Base-by-base conservation (phyloP, 2,888 invertebrate genomes). In the Orthosia gothica region DNA sequence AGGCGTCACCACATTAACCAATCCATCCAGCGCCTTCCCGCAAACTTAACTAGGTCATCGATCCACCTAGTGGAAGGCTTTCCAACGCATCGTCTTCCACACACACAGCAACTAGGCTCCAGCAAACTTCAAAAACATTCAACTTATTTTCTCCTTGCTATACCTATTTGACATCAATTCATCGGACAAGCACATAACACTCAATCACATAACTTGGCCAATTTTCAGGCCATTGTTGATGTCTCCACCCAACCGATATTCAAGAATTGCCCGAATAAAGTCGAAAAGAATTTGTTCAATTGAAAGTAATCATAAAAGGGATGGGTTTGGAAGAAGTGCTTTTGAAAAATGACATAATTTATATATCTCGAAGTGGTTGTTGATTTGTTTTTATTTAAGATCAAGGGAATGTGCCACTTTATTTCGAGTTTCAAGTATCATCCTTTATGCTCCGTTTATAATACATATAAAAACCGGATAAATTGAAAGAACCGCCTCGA, bases 121-220 rank as follows among this genome's bases (percentile, higher is more conserved):
- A 40, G 40, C 7, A 45, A 67, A 23, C 9, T 26, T 59, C 4
- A 4, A 9, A 26, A 20, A 65, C 9, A 0, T 15, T 13, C 16
- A 55, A 20, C 1, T 49, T 11, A 16, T 11, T 15, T 52, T 47
- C 26, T 26, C n/a, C 18, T 18, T 66, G 3, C 11, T 18, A 15
- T 40, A 11, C 23, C 20, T 57, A 7, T 45, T 67, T 40, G 1
- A 23, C 18, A 49, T 49, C 20, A 20, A 61, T 47, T 54, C 1
- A 23, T 47, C 12, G 3, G 20, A 20, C 2, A 12, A 1, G 15
- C 45, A 74, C n/a, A n/a, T n/a, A n/a, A n/a, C n/a, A n/a, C n/a
- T n/a, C n/a, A 59, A 67, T 32, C 15, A 50, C 32, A 64, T 52
- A 58, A 58, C 50, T 68, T 47, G 2, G 13, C 13, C 55, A 76